These are phyloP conservation scores for Aspidoscelis tigris DNA, from an alignment of 2,113 vertebrate genomes.

Conservation along the genomic window DNA sequence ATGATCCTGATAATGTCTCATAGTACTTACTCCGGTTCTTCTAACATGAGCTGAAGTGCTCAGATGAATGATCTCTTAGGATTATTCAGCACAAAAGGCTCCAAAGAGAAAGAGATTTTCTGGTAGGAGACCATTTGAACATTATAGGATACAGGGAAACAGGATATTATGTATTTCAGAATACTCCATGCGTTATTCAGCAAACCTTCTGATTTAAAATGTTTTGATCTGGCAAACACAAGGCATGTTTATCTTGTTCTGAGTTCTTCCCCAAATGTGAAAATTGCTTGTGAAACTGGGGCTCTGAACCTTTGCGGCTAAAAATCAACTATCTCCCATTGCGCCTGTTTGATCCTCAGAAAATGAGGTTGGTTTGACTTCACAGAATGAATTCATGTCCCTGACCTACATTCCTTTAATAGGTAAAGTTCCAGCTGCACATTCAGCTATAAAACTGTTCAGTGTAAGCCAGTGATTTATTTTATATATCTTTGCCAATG, in stretches of 20 bases:
- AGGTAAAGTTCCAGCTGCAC: slow-evolving; percentile 19
- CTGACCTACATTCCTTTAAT: slow-evolving; percentile 46
- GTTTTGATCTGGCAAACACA: slow-evolving; percentile 21
- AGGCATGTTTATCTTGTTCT: slow-evolving; percentile 12
- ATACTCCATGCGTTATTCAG: not conserved
- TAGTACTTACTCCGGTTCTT: not conserved
- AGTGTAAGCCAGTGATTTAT: slow-evolving; percentile 2
- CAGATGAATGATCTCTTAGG: too few relatives aligned
- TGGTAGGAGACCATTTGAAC: not conserved
- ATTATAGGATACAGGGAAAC: not conserved
- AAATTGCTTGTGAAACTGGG: slow-evolving; percentile 3
- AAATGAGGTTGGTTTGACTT: slow-evolving; percentile 18
- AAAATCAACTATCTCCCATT: slow-evolving; percentile 23
- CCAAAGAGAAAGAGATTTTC: not conserved
- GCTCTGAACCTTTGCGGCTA: not conserved
- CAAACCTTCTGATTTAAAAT: not conserved
- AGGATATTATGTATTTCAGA: not conserved
- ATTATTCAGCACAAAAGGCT: not conserved
- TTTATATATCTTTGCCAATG: not conserved
- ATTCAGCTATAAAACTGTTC: slow-evolving; percentile 13
- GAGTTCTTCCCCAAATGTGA: slow-evolving; percentile 33
- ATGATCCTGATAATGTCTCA: not conserved
- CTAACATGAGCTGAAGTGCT: not conserved
- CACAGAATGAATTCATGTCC: slow-evolving; percentile 36
- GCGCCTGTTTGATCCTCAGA: slow-evolving; percentile 4